Evolutionary conservation across 2,797 vertebrate genomes (phyloP), one percentile per base, ranked within the genome.

Genomic region (Coregonus ussuriensis): DNA sequence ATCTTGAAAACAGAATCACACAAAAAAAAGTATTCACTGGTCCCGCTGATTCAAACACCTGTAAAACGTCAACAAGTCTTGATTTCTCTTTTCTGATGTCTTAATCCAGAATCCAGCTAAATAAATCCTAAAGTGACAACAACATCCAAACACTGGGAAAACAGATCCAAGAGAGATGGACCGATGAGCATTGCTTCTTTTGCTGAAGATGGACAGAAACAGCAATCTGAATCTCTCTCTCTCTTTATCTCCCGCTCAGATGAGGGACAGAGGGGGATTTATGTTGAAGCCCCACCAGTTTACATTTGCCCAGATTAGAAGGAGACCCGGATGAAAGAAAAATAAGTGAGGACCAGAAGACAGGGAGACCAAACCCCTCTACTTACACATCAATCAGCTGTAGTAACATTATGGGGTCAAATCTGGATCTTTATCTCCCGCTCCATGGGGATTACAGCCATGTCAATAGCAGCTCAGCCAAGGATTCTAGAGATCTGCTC

Each of bases 191-290:
- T 83, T 76, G 82, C 82, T 67, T 82, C 84, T 91, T 91, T 89
- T 84, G 85, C 77, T 82, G 76, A 88, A 89, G 87, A 87, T 81
- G 84, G 31, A 62, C 72, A 88, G 62, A 25, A 84, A 89, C 89
- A 86, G 84, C 85, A 90, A 88, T 93, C 90, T 87, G 83, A 81
- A 86, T 92, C 88, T 86, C 88, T 83, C 86, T 68, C 82, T 33
- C 31, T 83, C 87, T 92, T 89, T 89, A 89, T 93, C 89, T 88
- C 71, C 74, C 79, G 75, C 83, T 88, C 76, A 90, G 85, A 92
- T 89, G 90, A 94, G 76, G 87, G 88, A 88, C 86, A 87, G 83
- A 84, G 82, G 79, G 87, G 92, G 93, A 94, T 94, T 94, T 94
- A 85, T 81, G 89, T 16, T 75, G 72, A 85, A 89, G 88, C 75